Conservation (phyloP, 2,888 invertebrate species). For the Teleiodes luculella region DNA sequence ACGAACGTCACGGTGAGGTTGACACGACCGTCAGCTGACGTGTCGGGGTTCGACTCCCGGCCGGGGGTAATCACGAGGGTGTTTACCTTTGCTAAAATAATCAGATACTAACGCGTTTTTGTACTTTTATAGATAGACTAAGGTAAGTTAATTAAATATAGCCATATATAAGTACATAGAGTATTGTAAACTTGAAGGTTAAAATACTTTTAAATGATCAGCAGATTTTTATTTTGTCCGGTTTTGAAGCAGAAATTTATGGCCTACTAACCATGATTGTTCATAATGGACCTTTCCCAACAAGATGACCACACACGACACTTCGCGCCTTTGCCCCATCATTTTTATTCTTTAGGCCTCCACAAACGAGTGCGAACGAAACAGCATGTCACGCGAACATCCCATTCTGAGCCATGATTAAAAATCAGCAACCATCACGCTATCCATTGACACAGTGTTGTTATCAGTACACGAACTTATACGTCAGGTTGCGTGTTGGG, state of each 20-base stretch:
- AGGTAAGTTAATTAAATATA: too few species aligned
- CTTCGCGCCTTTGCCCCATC: slow-evolving; percentile 20
- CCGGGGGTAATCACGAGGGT: slow-evolving; percentile 18
- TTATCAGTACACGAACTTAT: slow-evolving; percentile 34
- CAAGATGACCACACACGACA: slow-evolving; percentile 28
- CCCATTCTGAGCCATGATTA: slow-evolving; percentile 57
- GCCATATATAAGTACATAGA: too few species aligned
- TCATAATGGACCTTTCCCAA: slow-evolving; percentile 40
- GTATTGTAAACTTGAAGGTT: too few species aligned
- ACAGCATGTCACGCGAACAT: slow-evolving; percentile 50
- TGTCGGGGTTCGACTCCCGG: slow-evolving; percentile 30
- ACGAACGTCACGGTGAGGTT: slow-evolving; percentile 21
- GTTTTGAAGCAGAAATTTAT: not conserved
- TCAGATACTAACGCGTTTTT: slow-evolving; percentile 5
- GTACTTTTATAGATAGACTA: too few species aligned
- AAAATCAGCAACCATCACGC: slow-evolving; percentile 65
- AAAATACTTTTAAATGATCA: too few species aligned
- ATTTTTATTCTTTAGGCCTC: slow-evolving; percentile 24
- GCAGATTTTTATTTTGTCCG: not conserved
- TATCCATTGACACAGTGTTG: slow-evolving; percentile 65
- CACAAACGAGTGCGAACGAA: slow-evolving; percentile 21
- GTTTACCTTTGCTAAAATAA: slow-evolving; percentile 18
- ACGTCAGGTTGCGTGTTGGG: slow-evolving; percentile 58
- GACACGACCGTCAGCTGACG: slow-evolving; percentile 33
- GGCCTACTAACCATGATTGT: not conserved